phyloP scores from a whole-genome alignment of 2,888 invertebrate species.

The Blastobasis lacticolella region DNA sequence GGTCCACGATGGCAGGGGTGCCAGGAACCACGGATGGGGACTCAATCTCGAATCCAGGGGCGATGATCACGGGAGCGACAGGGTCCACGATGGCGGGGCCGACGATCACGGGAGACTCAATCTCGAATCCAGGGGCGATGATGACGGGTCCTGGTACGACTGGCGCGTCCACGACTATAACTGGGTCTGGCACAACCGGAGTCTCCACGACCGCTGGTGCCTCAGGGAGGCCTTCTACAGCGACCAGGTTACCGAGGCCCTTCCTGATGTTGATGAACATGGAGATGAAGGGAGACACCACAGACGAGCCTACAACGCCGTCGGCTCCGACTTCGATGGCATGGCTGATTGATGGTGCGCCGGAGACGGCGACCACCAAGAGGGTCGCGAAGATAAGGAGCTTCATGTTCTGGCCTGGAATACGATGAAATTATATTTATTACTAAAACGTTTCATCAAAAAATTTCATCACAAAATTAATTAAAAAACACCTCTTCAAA shows the following conservation, averaged over 20 bases:
- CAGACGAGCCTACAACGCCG: constrained; percentile 1
- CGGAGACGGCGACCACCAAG: neutral
- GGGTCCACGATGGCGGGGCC: neutral
- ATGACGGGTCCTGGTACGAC: constrained; percentile 8
- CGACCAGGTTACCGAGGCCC: neutral
- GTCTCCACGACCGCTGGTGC: neutral
- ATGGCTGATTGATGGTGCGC: neutral
- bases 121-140: neutral
- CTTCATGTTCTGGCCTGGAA: neutral
- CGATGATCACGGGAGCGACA: constrained; percentile 7
- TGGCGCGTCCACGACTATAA: constrained; percentile 5
- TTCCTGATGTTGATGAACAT: constrained; percentile 2
- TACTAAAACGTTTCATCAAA: too few relatives aligned
- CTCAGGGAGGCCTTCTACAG: constrained; percentile 2
- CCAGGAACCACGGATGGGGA: neutral
- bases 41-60: too few relatives aligned
- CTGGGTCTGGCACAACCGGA: neutral
- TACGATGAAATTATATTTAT: neutral
- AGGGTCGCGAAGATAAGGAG: neutral
- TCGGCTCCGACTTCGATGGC: constrained; percentile 1
- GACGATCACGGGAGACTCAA: neutral
- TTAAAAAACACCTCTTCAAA: too few relatives aligned
- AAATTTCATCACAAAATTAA: too few relatives aligned
- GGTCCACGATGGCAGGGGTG: neutral
- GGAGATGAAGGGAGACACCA: constrained; percentile 1